Conservation (phyloP, 2,113 vertebrate species). For the Tonatia bakeri region DNA sequence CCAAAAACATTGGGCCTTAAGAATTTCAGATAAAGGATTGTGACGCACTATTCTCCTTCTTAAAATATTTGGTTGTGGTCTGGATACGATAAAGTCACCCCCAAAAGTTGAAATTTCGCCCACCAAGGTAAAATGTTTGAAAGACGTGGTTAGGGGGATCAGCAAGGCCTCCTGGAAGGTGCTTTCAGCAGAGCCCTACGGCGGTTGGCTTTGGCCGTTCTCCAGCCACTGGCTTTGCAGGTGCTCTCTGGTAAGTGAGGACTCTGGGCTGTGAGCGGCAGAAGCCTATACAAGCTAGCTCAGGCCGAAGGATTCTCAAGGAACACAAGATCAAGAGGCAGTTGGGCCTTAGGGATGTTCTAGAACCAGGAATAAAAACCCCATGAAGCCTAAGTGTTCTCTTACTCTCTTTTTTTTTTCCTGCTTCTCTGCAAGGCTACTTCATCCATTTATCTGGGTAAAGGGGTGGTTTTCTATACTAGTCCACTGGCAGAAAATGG, state of each 20-base stretch:
- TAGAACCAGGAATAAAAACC: neutral
- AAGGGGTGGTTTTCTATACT: neutral
- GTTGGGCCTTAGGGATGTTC: neutral
- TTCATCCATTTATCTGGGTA: neutral
- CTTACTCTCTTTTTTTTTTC: neutral
- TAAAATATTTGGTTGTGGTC: neutral
- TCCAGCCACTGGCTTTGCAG: neutral
- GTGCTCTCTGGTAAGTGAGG: neutral
- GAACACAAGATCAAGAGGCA: neutral
- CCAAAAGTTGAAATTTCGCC: neutral
- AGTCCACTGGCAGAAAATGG: neutral
- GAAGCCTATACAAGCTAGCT: neutral
- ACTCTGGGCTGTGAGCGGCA: neutral
- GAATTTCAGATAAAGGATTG: neutral
- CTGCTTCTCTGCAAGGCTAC: neutral
- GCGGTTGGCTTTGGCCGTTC: neutral
- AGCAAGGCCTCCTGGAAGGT: neutral
- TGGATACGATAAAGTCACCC: neutral
- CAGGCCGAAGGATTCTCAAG: neutral
- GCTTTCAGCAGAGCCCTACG: neutral
- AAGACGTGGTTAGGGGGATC: neutral
- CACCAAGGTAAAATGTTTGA: neutral
- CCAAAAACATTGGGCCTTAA: neutral
- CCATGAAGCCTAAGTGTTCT: neutral
- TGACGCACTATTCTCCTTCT: neutral